A percentile compares a stretch with the other conserved stretches of the same genome.
Evolutionary conservation across 2,888 invertebrate genomes (phyloP).

Genomic region (Tupiocoris notatus): DNA sequence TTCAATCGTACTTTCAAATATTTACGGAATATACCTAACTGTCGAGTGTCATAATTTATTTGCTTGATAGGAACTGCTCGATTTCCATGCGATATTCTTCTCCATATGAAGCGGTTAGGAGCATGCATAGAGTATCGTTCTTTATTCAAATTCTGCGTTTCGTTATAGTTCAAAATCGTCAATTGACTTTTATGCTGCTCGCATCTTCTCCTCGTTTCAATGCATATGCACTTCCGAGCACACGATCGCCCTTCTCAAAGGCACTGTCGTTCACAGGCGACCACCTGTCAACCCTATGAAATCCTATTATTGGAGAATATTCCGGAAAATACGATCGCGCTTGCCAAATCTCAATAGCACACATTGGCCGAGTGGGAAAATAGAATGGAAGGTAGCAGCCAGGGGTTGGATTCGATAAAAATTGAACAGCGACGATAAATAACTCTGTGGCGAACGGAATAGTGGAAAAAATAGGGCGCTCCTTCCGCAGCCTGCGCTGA

Average conservation of each 20-base stretch:
- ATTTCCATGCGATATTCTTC: too few relatives aligned
- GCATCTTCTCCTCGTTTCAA: too few relatives aligned
- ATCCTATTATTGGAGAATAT: constrained; percentile 19
- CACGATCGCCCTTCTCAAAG: neutral
- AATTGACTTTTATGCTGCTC: too few relatives aligned
- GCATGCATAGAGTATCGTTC: too few relatives aligned
- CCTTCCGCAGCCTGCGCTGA: neutral
- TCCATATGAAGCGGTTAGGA: too few relatives aligned
- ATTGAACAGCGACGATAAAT: constrained; percentile 31
- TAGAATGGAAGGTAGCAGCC: constrained; percentile 23
- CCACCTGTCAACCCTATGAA: constrained; percentile 1
- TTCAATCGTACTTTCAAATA: too few relatives aligned
- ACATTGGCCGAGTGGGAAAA: neutral
- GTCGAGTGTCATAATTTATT: too few relatives aligned
- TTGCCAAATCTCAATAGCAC: neutral
- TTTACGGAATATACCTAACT: too few relatives aligned
- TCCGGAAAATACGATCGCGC: neutral
- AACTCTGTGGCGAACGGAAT: neutral
- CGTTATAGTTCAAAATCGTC: too few relatives aligned
- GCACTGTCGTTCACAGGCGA: neutral
- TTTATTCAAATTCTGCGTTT: too few relatives aligned
- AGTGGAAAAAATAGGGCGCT: neutral
- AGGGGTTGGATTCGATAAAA: constrained; percentile 28
- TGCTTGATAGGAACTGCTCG: too few relatives aligned
- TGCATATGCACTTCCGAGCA: too few relatives aligned